phyloP scores from a whole-genome alignment of 92 coral and sea anemone genomes.

The Porites rus region DNA sequence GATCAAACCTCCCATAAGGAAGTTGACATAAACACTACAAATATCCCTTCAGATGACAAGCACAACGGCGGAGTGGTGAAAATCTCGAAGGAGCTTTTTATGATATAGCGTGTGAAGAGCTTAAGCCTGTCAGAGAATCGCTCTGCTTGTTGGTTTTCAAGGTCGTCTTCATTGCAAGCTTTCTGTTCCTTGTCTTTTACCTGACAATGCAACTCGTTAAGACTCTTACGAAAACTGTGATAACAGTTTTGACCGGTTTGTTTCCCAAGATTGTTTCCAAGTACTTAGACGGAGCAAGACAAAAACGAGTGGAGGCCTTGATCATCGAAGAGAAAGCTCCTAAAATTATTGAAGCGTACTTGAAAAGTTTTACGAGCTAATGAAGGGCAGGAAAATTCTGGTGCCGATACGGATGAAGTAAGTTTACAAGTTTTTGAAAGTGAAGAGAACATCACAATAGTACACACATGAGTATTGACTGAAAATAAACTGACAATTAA shows the following conservation, averaged over 20 bases:
- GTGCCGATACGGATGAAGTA: too few relatives aligned
- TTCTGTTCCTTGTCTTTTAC: constrained; percentile 18
- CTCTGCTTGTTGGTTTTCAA: constrained; percentile 23
- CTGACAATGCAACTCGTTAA: constrained; percentile 1
- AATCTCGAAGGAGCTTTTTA: constrained; percentile 36
- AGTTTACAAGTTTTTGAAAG: too few relatives aligned
- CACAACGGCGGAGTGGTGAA: neutral
- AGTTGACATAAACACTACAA: neutral
- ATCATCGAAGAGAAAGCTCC: constrained; percentile 12
- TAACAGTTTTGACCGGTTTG: constrained; percentile 20
- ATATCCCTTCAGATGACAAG: too few relatives aligned
- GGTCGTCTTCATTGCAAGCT: neutral
- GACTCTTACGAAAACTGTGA: neutral
- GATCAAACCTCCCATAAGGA: neutral
- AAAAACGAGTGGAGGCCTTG: neutral
- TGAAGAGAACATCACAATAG: too few relatives aligned
- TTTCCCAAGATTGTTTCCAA: constrained; percentile 26
- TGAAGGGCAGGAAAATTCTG: too few relatives aligned
- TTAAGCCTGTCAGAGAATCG: constrained; percentile 24
- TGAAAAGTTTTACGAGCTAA: neutral
- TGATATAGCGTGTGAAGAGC: constrained; percentile 23
- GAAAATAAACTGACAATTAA: too few relatives aligned
- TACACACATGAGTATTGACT: too few relatives aligned
- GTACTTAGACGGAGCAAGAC: constrained; percentile 6
- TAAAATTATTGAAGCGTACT: neutral